phyloP scores from a whole-genome alignment of 2,888 invertebrate species.

The Leptinotarsa peninsularis region DNA sequence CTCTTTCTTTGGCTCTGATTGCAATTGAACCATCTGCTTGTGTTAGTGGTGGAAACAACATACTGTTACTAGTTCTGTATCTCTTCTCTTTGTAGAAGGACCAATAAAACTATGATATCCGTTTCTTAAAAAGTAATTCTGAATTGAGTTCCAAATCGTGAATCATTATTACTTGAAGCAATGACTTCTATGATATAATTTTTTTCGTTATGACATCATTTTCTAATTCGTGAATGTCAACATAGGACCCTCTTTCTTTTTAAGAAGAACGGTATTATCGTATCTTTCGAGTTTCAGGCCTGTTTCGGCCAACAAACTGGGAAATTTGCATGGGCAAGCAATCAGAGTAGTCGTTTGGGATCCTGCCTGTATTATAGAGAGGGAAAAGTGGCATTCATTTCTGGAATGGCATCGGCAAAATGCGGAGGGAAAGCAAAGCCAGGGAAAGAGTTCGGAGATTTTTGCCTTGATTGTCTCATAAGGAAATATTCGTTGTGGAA shows the following conservation, averaged over 20 bases:
- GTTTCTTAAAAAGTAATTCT: too few relatives aligned
- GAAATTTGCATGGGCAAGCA: conserved; percentile 50
- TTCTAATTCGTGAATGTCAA: too few relatives aligned
- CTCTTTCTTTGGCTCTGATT: too few relatives aligned
- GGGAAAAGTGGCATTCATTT: conserved; percentile 25
- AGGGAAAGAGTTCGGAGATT: conserved; percentile 6
- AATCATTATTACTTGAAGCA: too few relatives aligned
- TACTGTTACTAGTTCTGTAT: too few relatives aligned
- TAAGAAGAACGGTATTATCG: not conserved
- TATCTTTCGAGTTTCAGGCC: not conserved
- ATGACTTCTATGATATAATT: too few relatives aligned
- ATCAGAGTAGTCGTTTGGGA: conserved; percentile 44
- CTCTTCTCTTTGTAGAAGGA: too few relatives aligned
- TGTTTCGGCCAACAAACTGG: conserved; percentile 6
- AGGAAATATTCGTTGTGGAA: conserved; percentile 11
- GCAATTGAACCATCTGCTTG: too few relatives aligned
- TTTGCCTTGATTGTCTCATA: conserved; percentile 16
- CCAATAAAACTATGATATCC: too few relatives aligned
- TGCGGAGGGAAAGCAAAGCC: not conserved
- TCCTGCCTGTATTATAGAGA: conserved; percentile 32
- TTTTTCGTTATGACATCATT: too few relatives aligned
- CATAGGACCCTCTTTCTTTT: not conserved
- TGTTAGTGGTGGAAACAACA: too few relatives aligned
- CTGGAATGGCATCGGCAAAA: conserved; percentile 25
- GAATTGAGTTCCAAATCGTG: too few relatives aligned